phyloP scores from a whole-genome alignment of 2,797 vertebrate genomes.

The Rhabdomys pumilio region DNA sequence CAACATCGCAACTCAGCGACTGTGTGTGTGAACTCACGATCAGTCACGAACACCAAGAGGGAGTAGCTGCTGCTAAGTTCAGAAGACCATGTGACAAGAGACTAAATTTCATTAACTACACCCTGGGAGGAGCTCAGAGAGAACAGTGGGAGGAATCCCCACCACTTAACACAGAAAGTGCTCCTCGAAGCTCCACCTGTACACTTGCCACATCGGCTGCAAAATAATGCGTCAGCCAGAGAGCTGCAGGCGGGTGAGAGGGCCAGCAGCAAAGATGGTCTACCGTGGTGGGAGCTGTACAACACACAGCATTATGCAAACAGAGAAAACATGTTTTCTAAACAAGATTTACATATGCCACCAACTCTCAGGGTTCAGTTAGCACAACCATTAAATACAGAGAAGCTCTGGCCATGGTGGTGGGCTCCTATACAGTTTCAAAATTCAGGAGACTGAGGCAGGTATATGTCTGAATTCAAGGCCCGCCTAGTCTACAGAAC shows the following conservation, averaged over 20 bases:
- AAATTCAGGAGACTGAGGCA: not conserved
- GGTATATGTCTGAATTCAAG: not conserved
- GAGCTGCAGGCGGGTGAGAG: not conserved
- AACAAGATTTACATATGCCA: not conserved
- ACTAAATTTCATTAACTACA: conserved; percentile 60
- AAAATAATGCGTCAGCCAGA: conserved; percentile 46
- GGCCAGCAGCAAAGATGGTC: not conserved
- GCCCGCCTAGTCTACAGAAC: not conserved
- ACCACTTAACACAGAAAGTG: conserved; percentile 49
- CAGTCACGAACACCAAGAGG: not conserved
- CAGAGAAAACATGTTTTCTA: not conserved
- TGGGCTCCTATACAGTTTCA: fast-evolving
- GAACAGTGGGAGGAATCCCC: conserved; percentile 21
- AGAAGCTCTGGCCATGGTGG: not conserved
- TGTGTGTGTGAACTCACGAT: not conserved
- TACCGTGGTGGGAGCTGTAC: not conserved
- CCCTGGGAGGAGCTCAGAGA: conserved; percentile 33
- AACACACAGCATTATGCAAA: not conserved
- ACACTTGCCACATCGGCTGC: not conserved
- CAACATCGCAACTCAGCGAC: not conserved
- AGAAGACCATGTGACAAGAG: conserved; percentile 62
- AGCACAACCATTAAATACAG: not conserved
- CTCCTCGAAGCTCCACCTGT: not conserved
- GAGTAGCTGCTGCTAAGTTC: conserved; percentile 45
- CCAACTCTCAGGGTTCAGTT: not conserved